Evolutionary conservation across 1,140 invertebrate species (phyloP), one percentile per base, ranked within the genome.

Genomic region (Caenorhabditis tropicalis): DNA sequence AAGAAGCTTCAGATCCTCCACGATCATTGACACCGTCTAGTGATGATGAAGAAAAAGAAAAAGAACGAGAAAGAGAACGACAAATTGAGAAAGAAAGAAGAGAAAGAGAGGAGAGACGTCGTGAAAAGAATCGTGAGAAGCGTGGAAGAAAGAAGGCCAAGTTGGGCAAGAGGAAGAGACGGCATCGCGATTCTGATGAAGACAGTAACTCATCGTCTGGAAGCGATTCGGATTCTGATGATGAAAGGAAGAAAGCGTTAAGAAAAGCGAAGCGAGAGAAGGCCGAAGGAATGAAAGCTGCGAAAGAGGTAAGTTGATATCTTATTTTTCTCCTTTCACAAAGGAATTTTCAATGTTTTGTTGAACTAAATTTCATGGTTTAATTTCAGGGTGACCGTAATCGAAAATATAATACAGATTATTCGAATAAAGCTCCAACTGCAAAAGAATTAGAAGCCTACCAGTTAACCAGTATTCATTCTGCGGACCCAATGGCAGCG

Each of bases 401-500:
- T 16, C 74, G 87, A 6, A 80, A 81, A 16, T 87, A 87, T 39
- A 80, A 87, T 51, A 51, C 80, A 2, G 79, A 81, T 27, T 84
- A 87, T 19, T 82, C 51, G 4, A 48, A 43, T 33, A 46, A 31
- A 39, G 81, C 27, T 7, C 81, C 81, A 12, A 36, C 36, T 16
- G 43, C 27, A 31, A 46, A 48, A 21, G 51, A 82, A 60, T 65
- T 81, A 31, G 85, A 87, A 56, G 85, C 86, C 1, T 87, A 87
- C n/a, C 65, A 82, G 16, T 16, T 86, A 39, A 87, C 79, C 6
- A 79, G 74, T 31, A 82, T 87, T 29, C 86, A 87, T 46, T 85
- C 87, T 10, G 51, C 86, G 5, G 87, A 87, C 83, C 87, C 87
- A 0, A 87, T 87, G 87, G 87, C 87, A 7, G 29, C 79, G 4